Percentiles rank a stretch among this genome's conserved stretches.
Conservation (phyloP, 2,113 vertebrate species). For the Nerophis lumbriciformis region DNA sequence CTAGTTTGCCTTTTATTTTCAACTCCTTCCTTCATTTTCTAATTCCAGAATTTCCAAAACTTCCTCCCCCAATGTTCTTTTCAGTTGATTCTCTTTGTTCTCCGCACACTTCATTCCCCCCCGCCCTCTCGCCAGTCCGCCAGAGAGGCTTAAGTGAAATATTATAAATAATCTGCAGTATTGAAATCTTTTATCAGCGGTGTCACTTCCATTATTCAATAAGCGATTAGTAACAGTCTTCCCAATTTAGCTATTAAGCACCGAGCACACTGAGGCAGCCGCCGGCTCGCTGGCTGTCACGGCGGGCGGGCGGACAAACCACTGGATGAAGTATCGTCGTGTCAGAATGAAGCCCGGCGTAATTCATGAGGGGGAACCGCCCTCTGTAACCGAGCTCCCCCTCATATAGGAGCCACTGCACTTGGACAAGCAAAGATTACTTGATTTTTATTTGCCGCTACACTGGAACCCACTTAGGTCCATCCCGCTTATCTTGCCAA, state of each 20-base stretch:
- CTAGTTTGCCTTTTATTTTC: conserved; percentile 8
- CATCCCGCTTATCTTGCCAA: too few relatives aligned
- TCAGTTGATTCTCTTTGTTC: not conserved
- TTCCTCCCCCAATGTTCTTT: not conserved
- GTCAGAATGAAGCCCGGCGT: conserved; percentile 53
- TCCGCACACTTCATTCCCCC: not conserved
- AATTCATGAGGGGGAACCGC: conserved; percentile 68
- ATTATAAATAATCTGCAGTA: conserved; percentile 83
- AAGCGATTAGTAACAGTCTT: conserved; percentile 81
- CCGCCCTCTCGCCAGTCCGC: conserved; percentile 74
- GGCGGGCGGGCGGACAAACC: conserved; percentile 21
- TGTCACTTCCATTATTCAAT: conserved; percentile 93
- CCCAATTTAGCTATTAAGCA: conserved; percentile 79
- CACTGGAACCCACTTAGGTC: too few relatives aligned
- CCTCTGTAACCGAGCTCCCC: conserved; percentile 33
- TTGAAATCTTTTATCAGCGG: conserved; percentile 94
- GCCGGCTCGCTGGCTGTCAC: conserved; percentile 55
- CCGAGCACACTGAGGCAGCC: conserved; percentile 40
- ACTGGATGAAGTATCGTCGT: conserved; percentile 65
- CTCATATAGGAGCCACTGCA: conserved; percentile 29
- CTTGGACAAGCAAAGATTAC: not conserved
- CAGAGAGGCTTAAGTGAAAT: conserved; percentile 82
- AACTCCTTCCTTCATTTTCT: conserved; percentile 3
- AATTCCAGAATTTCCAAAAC: not conserved
- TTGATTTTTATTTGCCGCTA: too few relatives aligned